Evolutionary conservation across 2,888 invertebrate genomes (phyloP).

Genomic region (Lottia scabra): DNA sequence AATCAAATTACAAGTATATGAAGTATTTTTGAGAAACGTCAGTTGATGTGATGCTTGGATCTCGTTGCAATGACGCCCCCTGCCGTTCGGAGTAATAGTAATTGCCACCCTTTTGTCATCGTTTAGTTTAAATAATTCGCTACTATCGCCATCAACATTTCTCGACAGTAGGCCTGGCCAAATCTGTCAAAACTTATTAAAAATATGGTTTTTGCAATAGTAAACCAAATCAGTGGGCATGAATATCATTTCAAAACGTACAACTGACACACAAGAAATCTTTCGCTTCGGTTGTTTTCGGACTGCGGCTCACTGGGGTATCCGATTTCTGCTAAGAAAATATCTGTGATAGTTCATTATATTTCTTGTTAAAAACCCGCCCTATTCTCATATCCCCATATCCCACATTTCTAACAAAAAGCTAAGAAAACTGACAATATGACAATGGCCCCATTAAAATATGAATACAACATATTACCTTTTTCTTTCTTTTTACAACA

Average conservation of each 20-base stretch:
- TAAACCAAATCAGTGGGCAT: conserved; percentile 17
- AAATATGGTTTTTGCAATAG: background rate
- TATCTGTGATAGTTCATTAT: conserved; percentile 14
- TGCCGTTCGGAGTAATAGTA: background rate
- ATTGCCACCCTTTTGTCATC: background rate
- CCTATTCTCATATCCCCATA: background rate
- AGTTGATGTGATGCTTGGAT: background rate
- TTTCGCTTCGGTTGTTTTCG: conserved; percentile 7
- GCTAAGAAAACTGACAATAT: background rate
- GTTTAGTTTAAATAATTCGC: background rate
- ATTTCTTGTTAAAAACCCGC: background rate
- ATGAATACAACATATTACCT: background rate
- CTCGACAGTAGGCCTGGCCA: background rate
- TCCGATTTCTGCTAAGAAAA: conserved; percentile 9
- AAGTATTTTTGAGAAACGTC: conserved; percentile 8
- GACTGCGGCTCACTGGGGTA: conserved; percentile 11
- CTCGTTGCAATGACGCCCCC: background rate
- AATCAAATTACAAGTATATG: conserved; percentile 20
- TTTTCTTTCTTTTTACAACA: background rate
- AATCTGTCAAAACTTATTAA: background rate
- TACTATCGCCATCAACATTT: background rate
- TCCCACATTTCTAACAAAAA: background rate
- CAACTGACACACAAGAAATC: conserved; percentile 12
- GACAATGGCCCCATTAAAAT: background rate
- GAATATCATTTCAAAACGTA: conserved; percentile 22